Conservation (phyloP, 2,888 invertebrate genomes). For the Alviniconcha strummeri region DNA sequence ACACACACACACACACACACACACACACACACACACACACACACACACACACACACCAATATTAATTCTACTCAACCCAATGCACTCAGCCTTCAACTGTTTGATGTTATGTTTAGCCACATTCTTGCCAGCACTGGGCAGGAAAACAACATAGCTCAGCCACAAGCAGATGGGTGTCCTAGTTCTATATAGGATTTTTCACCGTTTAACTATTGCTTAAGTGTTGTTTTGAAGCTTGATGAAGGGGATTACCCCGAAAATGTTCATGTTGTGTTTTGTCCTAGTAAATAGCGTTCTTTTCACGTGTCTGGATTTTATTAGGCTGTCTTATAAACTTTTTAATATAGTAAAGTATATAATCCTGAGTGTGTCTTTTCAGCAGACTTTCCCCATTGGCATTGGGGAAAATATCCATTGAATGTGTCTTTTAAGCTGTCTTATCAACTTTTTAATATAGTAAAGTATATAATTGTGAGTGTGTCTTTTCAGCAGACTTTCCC, state of each 20-base stretch:
- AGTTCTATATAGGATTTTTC: background rate
- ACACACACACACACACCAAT: background rate
- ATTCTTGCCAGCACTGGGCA: background rate
- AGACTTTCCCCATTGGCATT: background rate
- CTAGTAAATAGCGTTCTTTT: too few species aligned
- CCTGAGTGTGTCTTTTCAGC: too few species aligned
- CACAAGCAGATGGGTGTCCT: too few species aligned
- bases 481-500: background rate
- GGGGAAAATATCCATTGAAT: background rate
- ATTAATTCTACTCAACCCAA: background rate
- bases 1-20: background rate
- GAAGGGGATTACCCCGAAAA: too few species aligned
- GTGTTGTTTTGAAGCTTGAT: too few species aligned
- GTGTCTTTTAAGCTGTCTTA: too few species aligned
- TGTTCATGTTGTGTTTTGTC: too few species aligned
- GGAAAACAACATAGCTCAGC: background rate
- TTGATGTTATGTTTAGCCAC: background rate
- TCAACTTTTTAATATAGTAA: too few species aligned
- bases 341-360: too few species aligned
- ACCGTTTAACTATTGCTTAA: background rate
- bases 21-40: slow-evolving; percentile 6
- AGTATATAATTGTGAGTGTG: too few species aligned
- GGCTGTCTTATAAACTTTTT: too few species aligned
- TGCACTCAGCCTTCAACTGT: background rate
- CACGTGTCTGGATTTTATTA: too few species aligned